A percentile compares a stretch with the other conserved stretches of the same genome.
These are phyloP conservation scores for Parelbella ahira DNA, from an alignment of 2,888 invertebrate genomes.

Conservation along the genomic window DNA sequence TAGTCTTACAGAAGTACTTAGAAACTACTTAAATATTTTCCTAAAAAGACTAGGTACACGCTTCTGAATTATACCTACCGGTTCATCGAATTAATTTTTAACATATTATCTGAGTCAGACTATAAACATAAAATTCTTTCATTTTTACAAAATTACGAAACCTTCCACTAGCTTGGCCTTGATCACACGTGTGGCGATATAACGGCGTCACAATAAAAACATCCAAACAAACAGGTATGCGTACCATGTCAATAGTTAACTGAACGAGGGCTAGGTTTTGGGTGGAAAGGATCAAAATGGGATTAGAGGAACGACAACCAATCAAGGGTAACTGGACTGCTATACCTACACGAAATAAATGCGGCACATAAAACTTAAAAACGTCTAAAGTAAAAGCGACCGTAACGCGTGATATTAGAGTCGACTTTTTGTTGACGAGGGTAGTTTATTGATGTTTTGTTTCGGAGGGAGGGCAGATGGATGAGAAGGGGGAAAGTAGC, in stretches of 20 bases:
- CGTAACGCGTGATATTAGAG: constrained; percentile 38
- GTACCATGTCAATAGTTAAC: constrained; percentile 77
- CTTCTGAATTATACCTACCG: no score
- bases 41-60: no score
- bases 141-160: no score
- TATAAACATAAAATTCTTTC: no score
- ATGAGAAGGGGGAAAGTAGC: constrained; percentile 69
- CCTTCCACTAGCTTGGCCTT: no score
- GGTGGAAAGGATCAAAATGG: constrained; percentile 85
- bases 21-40: no score
- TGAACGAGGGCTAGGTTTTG: constrained; percentile 77
- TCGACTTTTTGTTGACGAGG: constrained; percentile 34
- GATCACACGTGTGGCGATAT: background rate
- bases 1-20: no score
- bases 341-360: constrained; percentile 80
- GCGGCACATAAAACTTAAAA: constrained; percentile 75
- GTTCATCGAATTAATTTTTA: no score
- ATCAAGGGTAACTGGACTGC: constrained; percentile 83
- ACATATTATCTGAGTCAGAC: no score
- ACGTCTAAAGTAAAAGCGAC: constrained; percentile 36
- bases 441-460: constrained; percentile 79
- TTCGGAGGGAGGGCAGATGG: constrained; percentile 75
- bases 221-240: constrained; percentile 62
- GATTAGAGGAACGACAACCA: constrained; percentile 86
- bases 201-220: constrained; percentile 20